These are phyloP conservation scores for Anastrepha ludens DNA, from an alignment of 1,140 invertebrate genomes.

Conservation along the genomic window DNA sequence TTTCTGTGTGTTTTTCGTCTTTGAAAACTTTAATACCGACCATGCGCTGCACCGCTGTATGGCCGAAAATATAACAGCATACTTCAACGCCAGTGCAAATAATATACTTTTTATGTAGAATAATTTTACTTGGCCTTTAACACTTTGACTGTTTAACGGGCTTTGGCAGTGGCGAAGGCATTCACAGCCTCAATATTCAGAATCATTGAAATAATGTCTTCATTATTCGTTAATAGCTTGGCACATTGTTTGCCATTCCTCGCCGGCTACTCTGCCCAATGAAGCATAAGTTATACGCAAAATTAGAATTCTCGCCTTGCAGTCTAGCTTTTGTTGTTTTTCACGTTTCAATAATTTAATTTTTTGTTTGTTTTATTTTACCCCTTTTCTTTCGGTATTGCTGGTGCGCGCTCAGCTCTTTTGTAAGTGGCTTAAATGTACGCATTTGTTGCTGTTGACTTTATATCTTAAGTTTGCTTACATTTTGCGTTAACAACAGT, in stretches of 20 bases:
- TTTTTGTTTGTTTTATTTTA: constrained; percentile 29
- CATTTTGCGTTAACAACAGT: constrained; percentile 40
- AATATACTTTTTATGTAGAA: too few species aligned
- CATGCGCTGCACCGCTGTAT: too few species aligned
- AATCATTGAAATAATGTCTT: background rate
- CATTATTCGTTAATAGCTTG: background rate
- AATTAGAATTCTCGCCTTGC: background rate
- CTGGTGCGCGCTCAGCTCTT: background rate
- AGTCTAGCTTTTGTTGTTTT: background rate
- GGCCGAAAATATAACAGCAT: too few species aligned
- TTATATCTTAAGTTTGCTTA: constrained; percentile 53
- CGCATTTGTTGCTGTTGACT: constrained; percentile 43
- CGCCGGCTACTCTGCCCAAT: too few species aligned
- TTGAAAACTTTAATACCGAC: too few species aligned
- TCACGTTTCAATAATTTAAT: background rate
- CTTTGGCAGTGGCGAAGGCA: background rate
- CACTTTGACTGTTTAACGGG: too few species aligned
- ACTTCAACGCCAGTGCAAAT: too few species aligned
- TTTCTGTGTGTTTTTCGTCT: too few species aligned
- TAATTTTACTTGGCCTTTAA: too few species aligned
- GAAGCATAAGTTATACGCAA: background rate
- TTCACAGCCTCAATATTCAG: background rate
- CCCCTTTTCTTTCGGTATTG: constrained; percentile 11
- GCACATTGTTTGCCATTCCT: background rate
- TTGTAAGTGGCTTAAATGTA: constrained; percentile 49